Conservation (phyloP, 2,797 vertebrate genomes). For the Hafferia zeledoni region DNA sequence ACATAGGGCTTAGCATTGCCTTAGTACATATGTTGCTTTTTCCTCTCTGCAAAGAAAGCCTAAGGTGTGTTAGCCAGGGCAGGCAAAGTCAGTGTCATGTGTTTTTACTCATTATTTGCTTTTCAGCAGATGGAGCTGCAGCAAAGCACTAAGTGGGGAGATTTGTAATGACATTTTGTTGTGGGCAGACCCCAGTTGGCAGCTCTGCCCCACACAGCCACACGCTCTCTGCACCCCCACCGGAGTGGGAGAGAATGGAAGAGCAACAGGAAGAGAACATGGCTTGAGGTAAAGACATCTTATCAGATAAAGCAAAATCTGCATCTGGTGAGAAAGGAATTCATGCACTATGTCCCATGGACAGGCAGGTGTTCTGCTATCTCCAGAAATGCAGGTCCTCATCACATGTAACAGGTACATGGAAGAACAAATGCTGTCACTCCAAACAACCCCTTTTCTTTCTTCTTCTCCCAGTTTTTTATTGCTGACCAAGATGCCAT, state of each 20-base stretch:
- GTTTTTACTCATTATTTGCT: background rate
- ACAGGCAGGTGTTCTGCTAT: background rate
- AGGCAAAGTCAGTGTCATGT: background rate
- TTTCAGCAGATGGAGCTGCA: background rate
- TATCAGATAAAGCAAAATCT: background rate
- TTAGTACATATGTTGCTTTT: background rate
- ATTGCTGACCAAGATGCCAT: background rate
- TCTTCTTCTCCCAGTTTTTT: background rate
- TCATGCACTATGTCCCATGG: rapidly evolving
- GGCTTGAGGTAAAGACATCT: background rate
- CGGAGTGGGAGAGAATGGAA: background rate
- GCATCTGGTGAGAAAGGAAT: background rate
- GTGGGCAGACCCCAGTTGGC: background rate
- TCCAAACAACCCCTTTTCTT: rapidly evolving
- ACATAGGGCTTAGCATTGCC: background rate
- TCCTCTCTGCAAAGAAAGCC: background rate
- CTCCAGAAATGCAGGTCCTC: background rate
- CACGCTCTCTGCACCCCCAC: background rate
- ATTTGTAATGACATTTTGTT: background rate
- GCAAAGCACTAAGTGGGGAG: background rate
- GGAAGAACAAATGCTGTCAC: background rate
- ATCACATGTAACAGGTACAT: rapidly evolving
- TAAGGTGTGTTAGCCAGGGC: background rate
- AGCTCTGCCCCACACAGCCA: background rate
- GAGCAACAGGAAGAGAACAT: background rate